Conservation (phyloP, 2,113 vertebrate species). For the Mirounga angustirostris region DNA sequence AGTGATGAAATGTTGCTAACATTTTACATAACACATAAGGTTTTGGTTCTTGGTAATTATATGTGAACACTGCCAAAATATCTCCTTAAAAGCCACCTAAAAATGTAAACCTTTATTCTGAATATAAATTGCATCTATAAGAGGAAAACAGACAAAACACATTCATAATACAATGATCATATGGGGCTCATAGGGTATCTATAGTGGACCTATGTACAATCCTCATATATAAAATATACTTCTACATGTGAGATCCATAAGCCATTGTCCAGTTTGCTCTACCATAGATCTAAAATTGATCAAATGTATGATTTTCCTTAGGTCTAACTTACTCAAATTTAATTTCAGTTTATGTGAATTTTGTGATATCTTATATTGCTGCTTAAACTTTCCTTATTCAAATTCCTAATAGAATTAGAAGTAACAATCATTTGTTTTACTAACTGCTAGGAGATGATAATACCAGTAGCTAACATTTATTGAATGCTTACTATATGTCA, state of each 20-base stretch:
- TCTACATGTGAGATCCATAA: background rate
- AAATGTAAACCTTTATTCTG: slow-evolving; percentile 29
- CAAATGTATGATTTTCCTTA: slow-evolving; percentile 57
- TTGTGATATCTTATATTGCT: background rate
- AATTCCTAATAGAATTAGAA: slow-evolving; percentile 56
- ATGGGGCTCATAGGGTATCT: background rate
- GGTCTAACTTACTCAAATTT: slow-evolving; percentile 57
- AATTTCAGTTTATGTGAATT: slow-evolving; percentile 56
- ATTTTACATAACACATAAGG: slow-evolving; percentile 28
- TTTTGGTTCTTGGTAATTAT: slow-evolving; percentile 41
- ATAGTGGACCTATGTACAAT: background rate
- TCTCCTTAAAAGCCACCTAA: slow-evolving; percentile 53
- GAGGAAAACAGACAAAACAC: slow-evolving; percentile 26
- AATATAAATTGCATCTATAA: slow-evolving; percentile 1
- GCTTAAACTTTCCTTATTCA: slow-evolving; percentile 48
- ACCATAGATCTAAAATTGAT: slow-evolving; percentile 15
- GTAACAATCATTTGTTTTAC: slow-evolving; percentile 36
- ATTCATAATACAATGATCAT: slow-evolving; percentile 28
- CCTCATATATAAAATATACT: background rate
- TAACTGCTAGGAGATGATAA: slow-evolving; percentile 13
- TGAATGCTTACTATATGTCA: background rate
- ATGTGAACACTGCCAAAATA: background rate
- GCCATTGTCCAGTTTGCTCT: background rate
- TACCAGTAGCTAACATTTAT: background rate
- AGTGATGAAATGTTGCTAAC: background rate